These are phyloP conservation scores for Drosophila setosimentum DNA, from an alignment of 2,888 invertebrate species.

Conservation along the genomic window DNA sequence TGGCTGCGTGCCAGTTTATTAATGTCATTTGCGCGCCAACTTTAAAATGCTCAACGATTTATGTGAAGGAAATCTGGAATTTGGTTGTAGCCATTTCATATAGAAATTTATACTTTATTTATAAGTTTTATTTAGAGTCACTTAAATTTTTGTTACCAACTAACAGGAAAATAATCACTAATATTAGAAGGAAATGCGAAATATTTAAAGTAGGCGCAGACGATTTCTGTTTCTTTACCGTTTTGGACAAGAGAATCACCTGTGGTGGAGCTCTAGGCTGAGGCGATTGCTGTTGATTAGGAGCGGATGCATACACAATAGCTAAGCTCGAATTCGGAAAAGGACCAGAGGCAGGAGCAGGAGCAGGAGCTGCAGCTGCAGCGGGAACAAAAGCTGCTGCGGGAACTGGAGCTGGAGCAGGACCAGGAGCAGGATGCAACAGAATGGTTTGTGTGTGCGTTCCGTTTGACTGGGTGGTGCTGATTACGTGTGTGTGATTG, in stretches of 20 bases:
- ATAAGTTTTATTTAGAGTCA: background rate
- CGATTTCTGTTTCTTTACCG: conserved; percentile 39
- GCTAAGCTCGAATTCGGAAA: conserved; percentile 5
- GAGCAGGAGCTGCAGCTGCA: background rate
- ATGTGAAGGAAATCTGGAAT: background rate
- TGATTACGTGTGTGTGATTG: conserved; percentile 1
- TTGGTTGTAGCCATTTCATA: background rate
- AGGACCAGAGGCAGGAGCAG: background rate
- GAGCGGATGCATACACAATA: conserved; percentile 26
- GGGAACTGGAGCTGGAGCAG: conserved; percentile 10
- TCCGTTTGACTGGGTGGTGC: conserved; percentile 10
- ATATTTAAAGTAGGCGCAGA: conserved; percentile 23
- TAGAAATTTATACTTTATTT: background rate
- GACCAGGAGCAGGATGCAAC: conserved; percentile 4
- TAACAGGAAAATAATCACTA: conserved; percentile 28
- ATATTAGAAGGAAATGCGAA: conserved; percentile 30
- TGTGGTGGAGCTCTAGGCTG: conserved; percentile 23
- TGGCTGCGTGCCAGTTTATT: background rate
- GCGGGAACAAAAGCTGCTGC: background rate
- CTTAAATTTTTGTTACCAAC: conserved; percentile 11
- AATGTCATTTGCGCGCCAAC: background rate
- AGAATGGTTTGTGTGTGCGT: conserved; percentile 11
- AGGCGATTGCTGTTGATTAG: background rate
- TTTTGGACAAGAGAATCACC: conserved; percentile 45
- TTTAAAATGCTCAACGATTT: background rate